Conservation (phyloP, 2,888 invertebrate genomes). For the Andrena camellia region DNA sequence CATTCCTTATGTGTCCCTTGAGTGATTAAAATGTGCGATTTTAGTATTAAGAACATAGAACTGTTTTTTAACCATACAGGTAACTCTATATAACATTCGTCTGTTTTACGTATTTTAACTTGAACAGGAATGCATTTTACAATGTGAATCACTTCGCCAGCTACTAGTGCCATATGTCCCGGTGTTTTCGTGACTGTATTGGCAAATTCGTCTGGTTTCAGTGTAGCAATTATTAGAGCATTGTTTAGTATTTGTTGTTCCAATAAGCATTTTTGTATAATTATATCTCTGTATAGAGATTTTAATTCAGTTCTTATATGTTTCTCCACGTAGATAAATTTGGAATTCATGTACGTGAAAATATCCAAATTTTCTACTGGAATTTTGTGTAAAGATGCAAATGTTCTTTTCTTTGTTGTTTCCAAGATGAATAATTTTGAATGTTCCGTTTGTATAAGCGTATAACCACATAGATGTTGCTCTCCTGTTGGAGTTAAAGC, state of each 20-base stretch:
- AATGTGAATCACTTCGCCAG: constrained; percentile 15
- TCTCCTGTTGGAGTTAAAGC: too few species aligned
- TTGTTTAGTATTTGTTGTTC: not conserved
- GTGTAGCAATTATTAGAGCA: not conserved
- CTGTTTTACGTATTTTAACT: not conserved
- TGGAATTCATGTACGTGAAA: not conserved
- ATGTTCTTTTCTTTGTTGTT: not conserved
- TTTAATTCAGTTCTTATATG: not conserved
- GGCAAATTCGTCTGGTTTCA: not conserved
- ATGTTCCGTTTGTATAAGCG: not conserved
- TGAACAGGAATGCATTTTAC: constrained; percentile 21
- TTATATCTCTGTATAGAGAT: not conserved
- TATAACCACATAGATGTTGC: too few species aligned
- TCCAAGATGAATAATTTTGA: constrained; percentile 6
- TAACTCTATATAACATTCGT: constrained; percentile 2
- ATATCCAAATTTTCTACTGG: not conserved
- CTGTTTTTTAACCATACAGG: not conserved
- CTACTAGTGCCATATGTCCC: constrained; percentile 3
- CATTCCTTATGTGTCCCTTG: not conserved
- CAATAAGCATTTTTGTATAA: not conserved
- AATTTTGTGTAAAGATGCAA: not conserved
- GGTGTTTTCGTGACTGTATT: not conserved
- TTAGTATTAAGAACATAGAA: not conserved
- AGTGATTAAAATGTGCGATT: not conserved
- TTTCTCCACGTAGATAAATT: not conserved